These are phyloP conservation scores for Octodon degus DNA, from an alignment of 2,113 vertebrate genomes.

Conservation along the genomic window DNA sequence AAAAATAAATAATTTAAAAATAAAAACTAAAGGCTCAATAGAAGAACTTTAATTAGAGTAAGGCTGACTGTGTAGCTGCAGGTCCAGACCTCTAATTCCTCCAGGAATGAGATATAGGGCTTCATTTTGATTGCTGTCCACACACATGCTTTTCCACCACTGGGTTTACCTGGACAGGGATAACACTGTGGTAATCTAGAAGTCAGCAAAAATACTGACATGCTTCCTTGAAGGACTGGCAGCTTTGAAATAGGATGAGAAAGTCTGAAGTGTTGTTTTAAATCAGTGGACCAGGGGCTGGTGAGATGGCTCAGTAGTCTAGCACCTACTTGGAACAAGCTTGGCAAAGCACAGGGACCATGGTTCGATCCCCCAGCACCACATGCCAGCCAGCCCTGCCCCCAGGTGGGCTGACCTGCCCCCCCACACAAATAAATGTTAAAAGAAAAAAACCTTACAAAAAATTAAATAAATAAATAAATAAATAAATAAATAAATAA, in stretches of 20 bases:
- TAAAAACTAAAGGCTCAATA: no score
- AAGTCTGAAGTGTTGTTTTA: not conserved
- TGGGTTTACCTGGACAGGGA: not conserved
- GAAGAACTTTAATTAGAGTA: not conserved
- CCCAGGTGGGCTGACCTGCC: no score
- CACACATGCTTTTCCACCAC: not conserved
- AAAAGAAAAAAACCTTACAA: no score
- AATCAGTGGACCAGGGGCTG: not conserved
- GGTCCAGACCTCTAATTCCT: not conserved
- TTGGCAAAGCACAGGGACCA: no score
- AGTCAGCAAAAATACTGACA: not conserved
- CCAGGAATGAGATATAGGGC: not conserved
- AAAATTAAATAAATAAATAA: not conserved
- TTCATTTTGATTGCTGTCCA: not conserved
- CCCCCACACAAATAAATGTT: no score
- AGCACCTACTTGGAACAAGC: no score
- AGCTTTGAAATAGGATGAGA: not conserved
- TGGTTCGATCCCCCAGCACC: no score
- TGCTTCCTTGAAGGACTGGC: not conserved
- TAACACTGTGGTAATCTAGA: not conserved
- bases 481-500: not conserved
- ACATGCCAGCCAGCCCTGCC: no score
- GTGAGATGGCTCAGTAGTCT: no score
- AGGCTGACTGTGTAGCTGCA: not conserved
- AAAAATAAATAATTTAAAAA: no score